Evolutionary conservation across 2,113 vertebrate species (phyloP).

Genomic region (Lamprotornis superbus): DNA sequence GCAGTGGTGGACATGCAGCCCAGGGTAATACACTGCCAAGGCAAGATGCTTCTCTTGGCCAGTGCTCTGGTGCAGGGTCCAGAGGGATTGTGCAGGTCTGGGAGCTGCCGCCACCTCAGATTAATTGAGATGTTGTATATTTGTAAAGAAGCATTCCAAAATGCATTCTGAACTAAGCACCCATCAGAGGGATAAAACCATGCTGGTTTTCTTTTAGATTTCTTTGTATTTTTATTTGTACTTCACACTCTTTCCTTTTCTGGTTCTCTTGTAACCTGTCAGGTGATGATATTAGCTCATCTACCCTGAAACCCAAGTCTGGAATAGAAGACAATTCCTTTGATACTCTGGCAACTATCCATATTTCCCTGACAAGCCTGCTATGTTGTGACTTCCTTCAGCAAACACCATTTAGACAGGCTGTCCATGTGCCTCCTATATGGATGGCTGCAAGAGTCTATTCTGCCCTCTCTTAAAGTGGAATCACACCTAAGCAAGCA

Average conservation of each 20-base stretch:
- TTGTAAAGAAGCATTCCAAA: background rate
- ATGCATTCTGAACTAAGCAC: background rate
- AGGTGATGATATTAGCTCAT: background rate
- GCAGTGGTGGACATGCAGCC: background rate
- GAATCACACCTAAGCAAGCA: background rate
- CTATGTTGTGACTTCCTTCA: conserved; percentile 4
- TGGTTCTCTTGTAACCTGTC: background rate
- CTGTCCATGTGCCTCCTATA: background rate
- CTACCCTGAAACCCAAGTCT: background rate
- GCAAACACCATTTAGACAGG: background rate
- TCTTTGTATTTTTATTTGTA: background rate
- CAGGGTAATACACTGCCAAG: accelerated
- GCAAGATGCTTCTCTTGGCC: background rate
- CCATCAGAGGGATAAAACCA: background rate
- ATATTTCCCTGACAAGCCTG: background rate
- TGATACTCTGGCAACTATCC: background rate
- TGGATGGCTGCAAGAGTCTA: background rate
- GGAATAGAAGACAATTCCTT: background rate
- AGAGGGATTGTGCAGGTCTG: background rate
- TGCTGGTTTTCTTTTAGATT: background rate
- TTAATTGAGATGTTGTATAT: background rate
- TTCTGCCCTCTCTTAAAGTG: background rate
- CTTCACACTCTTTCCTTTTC: background rate
- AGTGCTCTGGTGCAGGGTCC: background rate
- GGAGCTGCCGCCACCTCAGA: background rate